phyloP scores from a whole-genome alignment of 2,113 vertebrate genomes.

The Gobiocypris rarus region DNA sequence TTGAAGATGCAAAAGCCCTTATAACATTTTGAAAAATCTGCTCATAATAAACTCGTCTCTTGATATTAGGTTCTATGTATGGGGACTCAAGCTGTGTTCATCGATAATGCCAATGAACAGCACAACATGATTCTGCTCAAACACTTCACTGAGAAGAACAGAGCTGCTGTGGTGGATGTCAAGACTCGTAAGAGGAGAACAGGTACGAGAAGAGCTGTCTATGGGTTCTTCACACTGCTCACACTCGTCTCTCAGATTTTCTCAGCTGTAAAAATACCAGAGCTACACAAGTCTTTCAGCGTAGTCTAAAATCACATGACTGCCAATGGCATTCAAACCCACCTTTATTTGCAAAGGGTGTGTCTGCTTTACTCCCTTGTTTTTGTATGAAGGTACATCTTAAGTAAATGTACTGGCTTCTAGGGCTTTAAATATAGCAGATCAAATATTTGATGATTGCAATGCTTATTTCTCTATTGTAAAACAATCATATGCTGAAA shows the following conservation, averaged over 20 bases:
- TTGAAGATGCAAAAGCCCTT: neutral
- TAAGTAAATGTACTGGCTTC: neutral
- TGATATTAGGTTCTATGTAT: slow-evolving; percentile 88
- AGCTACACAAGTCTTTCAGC: neutral
- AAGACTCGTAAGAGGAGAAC: slow-evolving; percentile 96
- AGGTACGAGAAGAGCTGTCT: slow-evolving; percentile 69
- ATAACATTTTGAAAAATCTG: neutral
- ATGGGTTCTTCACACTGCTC: neutral
- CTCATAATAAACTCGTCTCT: neutral
- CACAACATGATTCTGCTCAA: slow-evolving; percentile 94
- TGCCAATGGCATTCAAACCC: neutral
- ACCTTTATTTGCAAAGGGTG: slow-evolving; percentile 22
- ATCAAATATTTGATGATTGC: slow-evolving; percentile 8
- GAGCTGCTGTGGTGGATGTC: slow-evolving; percentile 92
- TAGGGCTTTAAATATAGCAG: neutral
- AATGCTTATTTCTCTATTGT: neutral
- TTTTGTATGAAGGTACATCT: neutral
- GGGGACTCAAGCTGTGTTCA: slow-evolving; percentile 91
- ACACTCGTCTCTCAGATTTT: neutral
- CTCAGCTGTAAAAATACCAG: neutral
- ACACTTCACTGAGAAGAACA: slow-evolving; percentile 96
- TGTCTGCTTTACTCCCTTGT: neutral
- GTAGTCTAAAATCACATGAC: neutral
- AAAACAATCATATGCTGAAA: neutral
- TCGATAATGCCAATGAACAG: slow-evolving; percentile 95